Evolutionary conservation across 1,140 invertebrate species (phyloP).

Genomic region (Plodia interpunctella): DNA sequence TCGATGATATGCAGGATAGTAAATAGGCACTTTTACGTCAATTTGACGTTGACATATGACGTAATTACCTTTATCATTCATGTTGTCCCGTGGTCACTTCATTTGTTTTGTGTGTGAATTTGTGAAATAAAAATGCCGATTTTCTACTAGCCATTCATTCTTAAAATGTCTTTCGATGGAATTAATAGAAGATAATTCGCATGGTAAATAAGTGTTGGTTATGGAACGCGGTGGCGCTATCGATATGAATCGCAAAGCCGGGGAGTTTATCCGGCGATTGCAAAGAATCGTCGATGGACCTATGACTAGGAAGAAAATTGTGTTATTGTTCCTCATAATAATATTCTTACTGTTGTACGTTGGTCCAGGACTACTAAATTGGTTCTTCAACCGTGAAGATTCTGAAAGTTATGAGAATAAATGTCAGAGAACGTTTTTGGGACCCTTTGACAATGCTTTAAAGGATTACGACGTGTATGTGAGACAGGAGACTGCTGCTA

Average conservation of each 20-base stretch:
- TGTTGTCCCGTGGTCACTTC: background rate
- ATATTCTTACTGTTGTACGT: slow-evolving; percentile 82
- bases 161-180: background rate
- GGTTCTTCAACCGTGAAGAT: slow-evolving; percentile 76
- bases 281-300: slow-evolving; percentile 80
- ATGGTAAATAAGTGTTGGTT: slow-evolving; percentile 20
- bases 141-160: background rate
- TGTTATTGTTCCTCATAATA: slow-evolving; percentile 79
- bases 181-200: background rate
- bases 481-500: slow-evolving; percentile 77
- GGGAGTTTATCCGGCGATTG: slow-evolving; percentile 72
- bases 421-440: slow-evolving; percentile 82
- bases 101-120: slow-evolving; percentile 4
- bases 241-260: slow-evolving; percentile 64
- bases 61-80: too few species aligned
- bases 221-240: slow-evolving; percentile 55
- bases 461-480: slow-evolving; percentile 84
- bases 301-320: slow-evolving; percentile 81
- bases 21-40: too few species aligned
- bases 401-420: slow-evolving; percentile 76
- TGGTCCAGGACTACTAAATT: slow-evolving; percentile 80
- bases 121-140: background rate
- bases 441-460: slow-evolving; percentile 78
- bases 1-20: too few species aligned
- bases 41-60: too few species aligned